Base-by-base conservation (phyloP, 1,140 invertebrate genomes). In the Drosophila kepulauana region DNA sequence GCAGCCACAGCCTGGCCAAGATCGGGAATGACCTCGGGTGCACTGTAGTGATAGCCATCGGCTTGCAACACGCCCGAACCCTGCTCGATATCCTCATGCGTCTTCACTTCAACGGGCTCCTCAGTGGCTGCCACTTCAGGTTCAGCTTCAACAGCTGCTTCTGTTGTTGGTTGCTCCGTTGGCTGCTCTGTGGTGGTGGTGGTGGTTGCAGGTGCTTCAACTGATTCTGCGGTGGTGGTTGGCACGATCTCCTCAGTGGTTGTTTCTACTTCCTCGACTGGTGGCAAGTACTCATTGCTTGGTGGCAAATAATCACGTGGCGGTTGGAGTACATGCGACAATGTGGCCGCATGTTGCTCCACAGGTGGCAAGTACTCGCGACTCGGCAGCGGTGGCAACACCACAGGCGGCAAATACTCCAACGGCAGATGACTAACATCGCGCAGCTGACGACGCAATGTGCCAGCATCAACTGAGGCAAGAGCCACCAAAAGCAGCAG, bases 341-440 rank as follows among this genome's bases (percentile, higher is more conserved):
- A 38, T 8, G 66, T 73, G 2, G 85, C 75, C 0, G 85, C 85
- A 63, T 89, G 85, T 51, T 86, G 62, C 51, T 89, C 85, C 11
- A 89, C 85, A 3, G 85, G 85, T 16, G 85, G 85, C 72, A 89
- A 38, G 3, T 89, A 89, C 13, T 89, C 85, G 16, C 81, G 85
- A 52, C 85, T 89, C 7, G 85, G 85, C 49, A 89, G 25, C 35
- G 85, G 86, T 8, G 85, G 85, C 67, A 89, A 28, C 52, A 58
- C 72, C 66, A 89, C 86, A 13, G 85, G 86, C 7, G 85, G 81
- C 75, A 89, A 43, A 25, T 89, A 89, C 66, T 89, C 85, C 58
- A 89, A 4, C 0, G 85, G 85, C 69, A 89, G 51, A 51, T 89
- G 85, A 6, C 81, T 81, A 0, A 89, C 85, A 67, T 89, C 85